Conservation (phyloP, 2,888 invertebrate species). For the Apodemia zela region DNA sequence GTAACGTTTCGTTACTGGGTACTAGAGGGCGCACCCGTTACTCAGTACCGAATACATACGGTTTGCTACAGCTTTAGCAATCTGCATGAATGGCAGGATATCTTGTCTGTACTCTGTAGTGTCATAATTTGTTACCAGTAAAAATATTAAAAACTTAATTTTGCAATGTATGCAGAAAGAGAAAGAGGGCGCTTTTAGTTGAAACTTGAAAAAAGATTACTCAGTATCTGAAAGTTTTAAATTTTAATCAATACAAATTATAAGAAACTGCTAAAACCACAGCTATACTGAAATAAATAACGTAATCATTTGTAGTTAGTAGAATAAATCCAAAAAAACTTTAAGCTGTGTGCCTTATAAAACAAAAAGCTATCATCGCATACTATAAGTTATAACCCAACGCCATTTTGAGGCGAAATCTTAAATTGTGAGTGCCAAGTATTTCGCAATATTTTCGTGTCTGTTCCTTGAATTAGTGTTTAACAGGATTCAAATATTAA, state of each 20-base stretch:
- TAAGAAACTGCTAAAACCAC: slow-evolving; percentile 43
- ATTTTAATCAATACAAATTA: slow-evolving; percentile 65
- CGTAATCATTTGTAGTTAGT: slow-evolving; percentile 56
- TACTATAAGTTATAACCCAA: slow-evolving; percentile 67
- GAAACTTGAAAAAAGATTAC: slow-evolving; percentile 37
- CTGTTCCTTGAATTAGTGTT: slow-evolving; percentile 46
- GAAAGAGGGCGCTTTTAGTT: slow-evolving; percentile 38
- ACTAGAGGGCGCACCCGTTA: too few species aligned
- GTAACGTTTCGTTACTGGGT: too few species aligned
- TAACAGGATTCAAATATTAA: slow-evolving; percentile 30
- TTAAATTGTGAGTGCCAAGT: slow-evolving; percentile 81
- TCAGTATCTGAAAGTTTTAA: slow-evolving; percentile 70
- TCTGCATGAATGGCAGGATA: neutral
- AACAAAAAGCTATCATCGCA: slow-evolving; percentile 80
- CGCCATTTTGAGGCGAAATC: slow-evolving; percentile 82
- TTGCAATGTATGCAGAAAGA: slow-evolving; percentile 30
- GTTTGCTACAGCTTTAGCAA: too few species aligned
- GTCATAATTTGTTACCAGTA: slow-evolving; percentile 14
- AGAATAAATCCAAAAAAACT: slow-evolving; percentile 57
- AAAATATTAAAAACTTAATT: slow-evolving; percentile 18
- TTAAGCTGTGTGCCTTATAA: slow-evolving; percentile 64
- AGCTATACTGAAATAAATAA: slow-evolving; percentile 48
- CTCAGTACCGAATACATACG: too few species aligned
- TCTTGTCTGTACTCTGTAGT: neutral
- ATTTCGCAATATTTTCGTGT: slow-evolving; percentile 75